Evolutionary conservation across 1,140 invertebrate genomes (phyloP).

Genomic region (Pararge aegeria): DNA sequence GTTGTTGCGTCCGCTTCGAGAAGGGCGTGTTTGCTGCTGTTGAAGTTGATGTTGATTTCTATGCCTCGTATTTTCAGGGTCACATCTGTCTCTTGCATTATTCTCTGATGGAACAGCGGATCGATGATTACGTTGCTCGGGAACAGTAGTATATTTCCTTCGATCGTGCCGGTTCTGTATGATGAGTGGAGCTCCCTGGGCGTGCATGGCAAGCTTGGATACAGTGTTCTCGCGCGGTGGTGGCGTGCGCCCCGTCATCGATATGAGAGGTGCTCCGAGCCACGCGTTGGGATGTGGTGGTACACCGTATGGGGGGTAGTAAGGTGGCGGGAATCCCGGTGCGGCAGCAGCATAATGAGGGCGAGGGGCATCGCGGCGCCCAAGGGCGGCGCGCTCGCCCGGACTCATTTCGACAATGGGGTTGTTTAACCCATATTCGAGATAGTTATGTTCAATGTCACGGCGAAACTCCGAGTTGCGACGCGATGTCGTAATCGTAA

Average conservation of each 20-base stretch:
- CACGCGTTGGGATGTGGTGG: constrained; percentile 79
- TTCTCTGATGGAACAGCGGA: constrained; percentile 50
- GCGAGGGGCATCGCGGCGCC: constrained; percentile 74
- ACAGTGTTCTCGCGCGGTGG: constrained; percentile 77
- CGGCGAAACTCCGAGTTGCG: constrained; percentile 63
- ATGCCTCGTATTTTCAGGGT: constrained; percentile 55
- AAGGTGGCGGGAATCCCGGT: constrained; percentile 71
- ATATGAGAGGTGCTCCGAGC: constrained; percentile 86
- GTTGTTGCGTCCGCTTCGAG: constrained; percentile 63
- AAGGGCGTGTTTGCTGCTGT: constrained; percentile 57
- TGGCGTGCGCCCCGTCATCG: constrained; percentile 79
- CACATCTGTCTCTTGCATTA: constrained; percentile 51
- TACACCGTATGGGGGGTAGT: constrained; percentile 69
- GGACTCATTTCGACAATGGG: constrained; percentile 64
- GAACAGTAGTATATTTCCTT: constrained; percentile 58
- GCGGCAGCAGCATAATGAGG: constrained; percentile 69
- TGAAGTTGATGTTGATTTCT: constrained; percentile 48
- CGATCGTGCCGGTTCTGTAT: constrained; percentile 81
- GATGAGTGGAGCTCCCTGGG: constrained; percentile 88
- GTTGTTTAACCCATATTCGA: constrained; percentile 78
- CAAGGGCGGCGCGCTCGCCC: constrained; percentile 74
- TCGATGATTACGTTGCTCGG: constrained; percentile 63
- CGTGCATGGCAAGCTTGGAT: constrained; percentile 85
- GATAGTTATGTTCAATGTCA: constrained; percentile 64
- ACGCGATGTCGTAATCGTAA: constrained; percentile 75